phyloP scores from a whole-genome alignment of 1,140 invertebrate genomes.

The Sminthurinus signatus region DNA sequence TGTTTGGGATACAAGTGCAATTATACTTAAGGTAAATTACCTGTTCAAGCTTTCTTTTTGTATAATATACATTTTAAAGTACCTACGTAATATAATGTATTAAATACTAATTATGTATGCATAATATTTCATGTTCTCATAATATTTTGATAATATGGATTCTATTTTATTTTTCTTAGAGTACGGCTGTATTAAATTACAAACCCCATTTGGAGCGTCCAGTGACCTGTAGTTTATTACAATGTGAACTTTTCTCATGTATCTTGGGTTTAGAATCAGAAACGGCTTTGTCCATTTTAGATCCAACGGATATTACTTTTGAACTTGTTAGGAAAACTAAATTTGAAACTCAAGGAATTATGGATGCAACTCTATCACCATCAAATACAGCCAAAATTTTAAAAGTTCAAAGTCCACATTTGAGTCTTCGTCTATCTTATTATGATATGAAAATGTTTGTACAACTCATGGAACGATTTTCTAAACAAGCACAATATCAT shows the following conservation, averaged over 20 bases:
- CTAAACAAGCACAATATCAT: conserved; percentile 55
- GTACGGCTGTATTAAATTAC: conserved; percentile 79
- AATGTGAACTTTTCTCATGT: conserved; percentile 90
- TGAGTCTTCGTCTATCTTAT: conserved; percentile 84
- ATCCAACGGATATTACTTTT: conserved; percentile 77
- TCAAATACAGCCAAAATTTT: conserved; percentile 30
- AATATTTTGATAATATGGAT: conserved; percentile 11
- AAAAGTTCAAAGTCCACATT: conserved; percentile 55
- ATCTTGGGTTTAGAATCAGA: conserved; percentile 85
- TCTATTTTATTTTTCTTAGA: conserved; percentile 48
- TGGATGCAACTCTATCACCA: conserved; percentile 45
- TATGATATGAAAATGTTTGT: conserved; percentile 88
- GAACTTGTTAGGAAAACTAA: conserved; percentile 47
- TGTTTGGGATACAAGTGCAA: conserved; percentile 76
- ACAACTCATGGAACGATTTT: conserved; percentile 77
- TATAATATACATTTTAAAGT: too few relatives aligned
- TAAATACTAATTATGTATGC: too few relatives aligned
- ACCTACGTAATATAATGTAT: too few relatives aligned
- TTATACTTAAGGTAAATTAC: too few relatives aligned
- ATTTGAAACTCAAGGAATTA: conserved; percentile 44
- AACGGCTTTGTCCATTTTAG: conserved; percentile 91
- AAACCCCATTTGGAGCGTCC: conserved; percentile 66
- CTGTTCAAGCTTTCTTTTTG: too few relatives aligned
- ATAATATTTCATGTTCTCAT: too few relatives aligned
- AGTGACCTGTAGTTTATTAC: conserved; percentile 77